These are phyloP conservation scores for Bombylius major DNA, from an alignment of 2,888 invertebrate species.

Conservation along the genomic window DNA sequence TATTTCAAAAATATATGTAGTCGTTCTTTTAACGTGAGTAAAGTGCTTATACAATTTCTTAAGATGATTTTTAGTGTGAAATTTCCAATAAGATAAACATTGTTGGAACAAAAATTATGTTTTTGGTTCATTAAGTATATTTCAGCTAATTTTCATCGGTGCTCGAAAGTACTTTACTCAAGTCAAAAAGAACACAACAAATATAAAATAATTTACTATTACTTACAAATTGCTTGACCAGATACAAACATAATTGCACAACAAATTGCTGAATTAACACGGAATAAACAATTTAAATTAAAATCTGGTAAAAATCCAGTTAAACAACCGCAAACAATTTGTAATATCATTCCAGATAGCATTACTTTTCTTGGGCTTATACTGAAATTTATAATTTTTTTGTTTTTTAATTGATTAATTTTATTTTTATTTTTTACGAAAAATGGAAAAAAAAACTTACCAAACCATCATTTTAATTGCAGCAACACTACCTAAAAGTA, in stretches of 20 bases:
- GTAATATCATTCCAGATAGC: constrained; percentile 32
- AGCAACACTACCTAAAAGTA: constrained; percentile 34
- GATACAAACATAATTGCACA: constrained; percentile 38
- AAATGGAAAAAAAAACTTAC: constrained; percentile 15
- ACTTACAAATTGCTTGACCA: constrained; percentile 37
- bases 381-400: constrained; percentile 17
- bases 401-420: no score
- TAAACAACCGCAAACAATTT: constrained; percentile 33
- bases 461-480: constrained; percentile 33
- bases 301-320: constrained; percentile 34
- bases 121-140: no score
- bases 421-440: no score
- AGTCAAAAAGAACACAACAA: no score
- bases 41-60: no score
- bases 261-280: constrained; percentile 35
- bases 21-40: no score
- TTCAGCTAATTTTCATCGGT: no score
- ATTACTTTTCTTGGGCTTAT: constrained; percentile 34
- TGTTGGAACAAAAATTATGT: no score
- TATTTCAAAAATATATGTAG: background rate
- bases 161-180: no score
- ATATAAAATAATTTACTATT: background rate
- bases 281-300: constrained; percentile 33
- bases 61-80: no score
- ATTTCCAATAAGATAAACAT: no score